Percentiles rank a stretch among this genome's conserved stretches.
Conservation (phyloP, 2,888 invertebrate genomes). For the Drosophila anomalata region DNA sequence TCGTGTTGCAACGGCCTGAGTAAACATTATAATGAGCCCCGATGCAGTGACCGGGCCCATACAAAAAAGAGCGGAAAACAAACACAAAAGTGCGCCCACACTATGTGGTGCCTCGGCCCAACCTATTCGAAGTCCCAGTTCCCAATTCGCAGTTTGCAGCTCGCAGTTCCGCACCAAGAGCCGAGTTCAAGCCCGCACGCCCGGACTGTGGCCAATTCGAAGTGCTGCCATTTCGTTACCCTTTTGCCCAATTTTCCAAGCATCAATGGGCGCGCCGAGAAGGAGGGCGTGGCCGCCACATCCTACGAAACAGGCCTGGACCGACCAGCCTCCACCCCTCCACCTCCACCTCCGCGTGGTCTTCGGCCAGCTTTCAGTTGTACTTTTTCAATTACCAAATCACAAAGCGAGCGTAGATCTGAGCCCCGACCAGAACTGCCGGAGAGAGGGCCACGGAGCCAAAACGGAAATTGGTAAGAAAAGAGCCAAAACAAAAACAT, state of each 20-base stretch:
- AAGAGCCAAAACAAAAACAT: constrained; percentile 45
- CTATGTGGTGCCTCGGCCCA: constrained; percentile 43
- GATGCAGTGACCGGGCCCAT: constrained; percentile 60
- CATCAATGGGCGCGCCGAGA: constrained; percentile 39
- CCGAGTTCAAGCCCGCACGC: constrained; percentile 19
- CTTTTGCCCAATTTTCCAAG: constrained; percentile 53
- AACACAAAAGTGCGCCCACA: constrained; percentile 59
- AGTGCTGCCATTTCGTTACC: constrained; percentile 64
- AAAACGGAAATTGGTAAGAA: constrained; percentile 75
- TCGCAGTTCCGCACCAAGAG: constrained; percentile 2
- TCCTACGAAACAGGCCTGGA: constrained; percentile 42
- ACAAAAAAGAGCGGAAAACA: constrained; percentile 25
- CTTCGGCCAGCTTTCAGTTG: constrained; percentile 8
- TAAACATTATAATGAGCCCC: constrained; percentile 59
- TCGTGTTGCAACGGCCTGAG: constrained; percentile 36
- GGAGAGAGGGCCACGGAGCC: constrained; percentile 41
- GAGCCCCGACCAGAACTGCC: constrained; percentile 31
- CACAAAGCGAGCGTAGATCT: constrained; percentile 47
- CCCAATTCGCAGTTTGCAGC: constrained; percentile 1
- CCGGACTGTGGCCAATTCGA: constrained; percentile 60
- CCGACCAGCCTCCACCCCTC: neutral
- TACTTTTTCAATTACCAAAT: constrained; percentile 66
- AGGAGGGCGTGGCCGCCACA: constrained; percentile 32
- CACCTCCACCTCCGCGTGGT: neutral
- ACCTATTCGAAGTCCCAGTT: constrained; percentile 34